Evolutionary conservation across 2,797 vertebrate genomes (phyloP), one percentile per base, ranked within the genome.

Genomic region (Neopelma chrysocephalum): DNA sequence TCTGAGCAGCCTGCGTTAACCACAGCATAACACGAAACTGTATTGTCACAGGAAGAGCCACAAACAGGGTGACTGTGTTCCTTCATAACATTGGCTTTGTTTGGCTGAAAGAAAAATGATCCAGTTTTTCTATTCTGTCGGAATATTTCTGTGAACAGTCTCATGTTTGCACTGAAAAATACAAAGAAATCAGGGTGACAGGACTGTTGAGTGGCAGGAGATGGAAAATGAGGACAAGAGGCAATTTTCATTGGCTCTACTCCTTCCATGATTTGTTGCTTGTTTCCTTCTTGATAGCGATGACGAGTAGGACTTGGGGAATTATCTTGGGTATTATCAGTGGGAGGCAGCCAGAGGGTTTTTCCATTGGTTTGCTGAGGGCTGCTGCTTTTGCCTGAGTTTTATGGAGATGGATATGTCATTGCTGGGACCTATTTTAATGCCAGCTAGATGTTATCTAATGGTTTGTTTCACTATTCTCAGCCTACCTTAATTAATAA

Each of bases 401-500:
- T 89, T 83, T 88, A 57, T 65, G n/a, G 45, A 80, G 57, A 77
- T 82, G 77, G 70, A 60, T 79, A 66, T 90, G 70, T 91, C 68
- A 89, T 84, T 4, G 0, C 38, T 82, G 38, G 31, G 75, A 58
- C 57, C 47, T 82, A 21, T 87, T 93, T 85, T 91, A 85, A 34
- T 61, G 64, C 75, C 54, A 69, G 36, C 42, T 81, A 75, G 89
- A 75, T 10, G 1, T 85, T 89, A 54, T 27, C 20, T 73, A 82
- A 71, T 80, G 73, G 26, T 65, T 87, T 95, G 56, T 85, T 95
- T 95, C 82, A 83, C 45, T 93, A 23, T 82, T 32, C 54, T 11
- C 48, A 70, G 57, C 64, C 96, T 94, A 60, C 64, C 58, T 86
- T 93, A 68, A 69, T 95, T 83, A 25, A 80, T 95, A 95, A 91